These are phyloP conservation scores for Nephrotoma appendiculata DNA, from an alignment of 2,888 invertebrate species.

Conservation along the genomic window DNA sequence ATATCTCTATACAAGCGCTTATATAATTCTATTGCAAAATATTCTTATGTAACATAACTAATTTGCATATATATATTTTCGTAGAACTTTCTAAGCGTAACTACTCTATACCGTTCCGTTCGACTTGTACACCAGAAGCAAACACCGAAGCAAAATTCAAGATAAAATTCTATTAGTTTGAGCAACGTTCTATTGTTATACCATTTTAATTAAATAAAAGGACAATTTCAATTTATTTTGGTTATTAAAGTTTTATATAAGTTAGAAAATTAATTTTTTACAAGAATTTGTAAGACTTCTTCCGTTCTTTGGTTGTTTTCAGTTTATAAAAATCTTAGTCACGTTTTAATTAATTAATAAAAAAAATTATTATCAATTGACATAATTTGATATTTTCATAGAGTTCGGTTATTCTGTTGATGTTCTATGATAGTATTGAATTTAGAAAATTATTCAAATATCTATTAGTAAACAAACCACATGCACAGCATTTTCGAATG, in stretches of 20 bases:
- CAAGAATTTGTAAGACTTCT: not conserved
- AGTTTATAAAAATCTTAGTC: not conserved
- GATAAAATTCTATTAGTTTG: not conserved
- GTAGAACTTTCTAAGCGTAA: not conserved
- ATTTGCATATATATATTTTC: not conserved
- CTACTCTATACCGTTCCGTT: not conserved
- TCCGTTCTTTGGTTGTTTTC: not conserved
- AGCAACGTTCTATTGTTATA: not conserved
- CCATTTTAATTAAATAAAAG: not conserved
- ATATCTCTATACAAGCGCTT: not conserved
- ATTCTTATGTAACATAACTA: not conserved
- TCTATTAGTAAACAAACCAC: not conserved
- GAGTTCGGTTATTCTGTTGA: not conserved
- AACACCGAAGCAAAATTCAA: not conserved
- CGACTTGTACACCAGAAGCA: not conserved
- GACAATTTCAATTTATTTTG: not conserved
- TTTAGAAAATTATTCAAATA: not conserved
- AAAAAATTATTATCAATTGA: not conserved
- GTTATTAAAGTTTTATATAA: not conserved
- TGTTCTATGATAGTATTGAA: not conserved
- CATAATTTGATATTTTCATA: not conserved
- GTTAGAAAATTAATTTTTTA: not conserved
- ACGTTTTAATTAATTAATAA: not conserved
- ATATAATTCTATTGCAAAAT: too few relatives aligned
- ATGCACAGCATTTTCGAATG: too few relatives aligned